Percentiles rank a stretch among this genome's conserved stretches.
phyloP scores from a whole-genome alignment of 2,888 invertebrate species.

The Onchidella celtica region DNA sequence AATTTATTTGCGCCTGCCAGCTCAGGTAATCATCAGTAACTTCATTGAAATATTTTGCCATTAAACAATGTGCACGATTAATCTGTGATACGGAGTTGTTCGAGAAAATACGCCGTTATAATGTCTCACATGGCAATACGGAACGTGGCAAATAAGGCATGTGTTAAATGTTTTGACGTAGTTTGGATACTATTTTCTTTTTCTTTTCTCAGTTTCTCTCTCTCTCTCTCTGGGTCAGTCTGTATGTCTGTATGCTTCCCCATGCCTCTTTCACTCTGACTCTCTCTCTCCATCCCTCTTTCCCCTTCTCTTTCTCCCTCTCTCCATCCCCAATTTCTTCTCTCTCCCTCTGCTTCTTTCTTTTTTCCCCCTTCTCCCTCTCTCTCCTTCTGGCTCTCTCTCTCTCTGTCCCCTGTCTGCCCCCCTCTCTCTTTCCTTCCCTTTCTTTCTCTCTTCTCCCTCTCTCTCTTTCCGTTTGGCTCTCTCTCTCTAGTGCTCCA shows the following conservation, averaged over 20 bases:
- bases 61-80: too few relatives aligned
- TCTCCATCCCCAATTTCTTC: not conserved
- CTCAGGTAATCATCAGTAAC: too few relatives aligned
- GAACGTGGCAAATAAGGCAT: too few relatives aligned
- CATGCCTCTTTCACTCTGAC: not conserved
- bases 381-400: slow-evolving; percentile 17
- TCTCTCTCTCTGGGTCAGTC: too few relatives aligned
- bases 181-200: too few relatives aligned
- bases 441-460: not conserved
- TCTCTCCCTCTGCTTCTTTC: slow-evolving; percentile 2
- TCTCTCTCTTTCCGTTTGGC: not conserved
- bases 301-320: not conserved
- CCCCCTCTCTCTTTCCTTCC: not conserved
- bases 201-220: too few relatives aligned
- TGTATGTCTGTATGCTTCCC: not conserved
- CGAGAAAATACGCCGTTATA: too few relatives aligned
- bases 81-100: too few relatives aligned
- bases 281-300: not conserved
- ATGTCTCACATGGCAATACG: too few relatives aligned
- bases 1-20: too few relatives aligned
- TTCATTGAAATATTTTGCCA: too few relatives aligned
- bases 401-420: not conserved
- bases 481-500: not conserved
- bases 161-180: too few relatives aligned
- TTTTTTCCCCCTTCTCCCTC: not conserved